A percentile compares a stretch with the other conserved stretches of the same genome.
Evolutionary conservation across 1,140 invertebrate species (phyloP).

Genomic region (Marisa cornuarietis): DNA sequence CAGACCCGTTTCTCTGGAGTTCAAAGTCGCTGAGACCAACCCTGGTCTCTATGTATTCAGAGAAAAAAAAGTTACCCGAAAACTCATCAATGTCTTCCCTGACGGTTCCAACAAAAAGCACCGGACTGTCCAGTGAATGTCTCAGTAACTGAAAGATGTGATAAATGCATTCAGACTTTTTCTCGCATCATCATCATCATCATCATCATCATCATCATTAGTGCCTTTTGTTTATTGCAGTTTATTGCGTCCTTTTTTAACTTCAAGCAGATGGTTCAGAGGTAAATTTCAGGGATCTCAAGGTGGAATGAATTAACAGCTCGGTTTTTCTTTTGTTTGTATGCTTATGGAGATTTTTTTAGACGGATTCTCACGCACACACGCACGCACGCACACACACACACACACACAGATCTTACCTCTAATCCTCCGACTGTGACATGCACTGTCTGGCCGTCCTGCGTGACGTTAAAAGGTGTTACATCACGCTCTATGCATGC

Average conservation of each 20-base stretch:
- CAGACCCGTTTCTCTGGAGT: background rate
- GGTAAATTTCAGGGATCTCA: background rate
- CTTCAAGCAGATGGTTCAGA: too few species aligned
- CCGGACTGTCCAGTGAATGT: conserved; percentile 6
- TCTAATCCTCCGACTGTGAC: background rate
- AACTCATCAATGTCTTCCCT: conserved; percentile 8
- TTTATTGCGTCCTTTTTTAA: background rate
- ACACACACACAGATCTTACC: background rate
- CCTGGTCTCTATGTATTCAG: conserved; percentile 15
- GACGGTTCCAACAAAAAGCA: conserved; percentile 25
- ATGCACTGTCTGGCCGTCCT: background rate
- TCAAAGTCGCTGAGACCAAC: conserved; percentile 17
- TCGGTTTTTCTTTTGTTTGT: too few species aligned
- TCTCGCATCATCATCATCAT: too few species aligned
- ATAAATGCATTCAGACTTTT: background rate
- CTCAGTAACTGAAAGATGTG: conserved; percentile 23
- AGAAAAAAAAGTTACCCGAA: conserved; percentile 26
- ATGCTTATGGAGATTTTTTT: too few species aligned
- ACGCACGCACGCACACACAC: background rate
- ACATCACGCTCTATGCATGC: background rate
- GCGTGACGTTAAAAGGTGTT: background rate
- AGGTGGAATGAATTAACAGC: background rate
- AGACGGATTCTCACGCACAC: too few species aligned
- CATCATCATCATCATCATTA: too few species aligned
- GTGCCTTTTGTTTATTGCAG: background rate